A percentile compares a stretch with the other conserved stretches of the same genome.
Conservation (phyloP, 2,113 vertebrate species). For the Spilogale gracilis region DNA sequence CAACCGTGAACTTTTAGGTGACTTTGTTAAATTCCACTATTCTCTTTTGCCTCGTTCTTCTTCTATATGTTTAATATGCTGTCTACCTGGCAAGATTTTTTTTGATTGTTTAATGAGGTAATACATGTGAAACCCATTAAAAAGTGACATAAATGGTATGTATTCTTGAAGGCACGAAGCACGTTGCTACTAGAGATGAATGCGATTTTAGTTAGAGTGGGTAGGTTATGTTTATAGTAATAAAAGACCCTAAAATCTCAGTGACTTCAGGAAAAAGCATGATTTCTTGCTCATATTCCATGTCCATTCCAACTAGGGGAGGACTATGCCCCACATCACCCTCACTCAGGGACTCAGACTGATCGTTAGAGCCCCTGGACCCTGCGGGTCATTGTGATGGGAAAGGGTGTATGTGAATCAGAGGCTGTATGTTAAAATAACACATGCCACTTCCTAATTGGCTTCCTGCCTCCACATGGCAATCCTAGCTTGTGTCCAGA, state of each 20-base stretch:
- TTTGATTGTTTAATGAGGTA: background rate
- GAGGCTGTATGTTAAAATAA: background rate
- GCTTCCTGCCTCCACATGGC: background rate
- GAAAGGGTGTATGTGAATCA: background rate
- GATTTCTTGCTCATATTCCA: background rate
- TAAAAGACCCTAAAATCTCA: background rate
- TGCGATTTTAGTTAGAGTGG: background rate
- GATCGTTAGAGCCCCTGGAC: background rate
- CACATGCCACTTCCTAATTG: background rate
- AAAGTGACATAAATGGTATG: background rate
- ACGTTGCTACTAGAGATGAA: background rate
- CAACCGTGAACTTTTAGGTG: background rate
- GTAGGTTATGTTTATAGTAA: background rate
- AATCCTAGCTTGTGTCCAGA: background rate
- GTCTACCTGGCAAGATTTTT: background rate
- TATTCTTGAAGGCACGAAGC: background rate
- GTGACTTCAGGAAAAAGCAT: background rate
- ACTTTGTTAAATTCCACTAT: constrained; percentile 5
- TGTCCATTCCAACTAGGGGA: background rate
- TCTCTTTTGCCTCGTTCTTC: background rate
- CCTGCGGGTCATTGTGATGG: background rate
- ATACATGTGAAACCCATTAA: background rate
- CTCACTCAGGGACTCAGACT: background rate
- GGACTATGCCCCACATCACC: background rate
- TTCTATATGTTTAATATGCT: background rate